phyloP scores from a whole-genome alignment of 1,140 invertebrate genomes.

The Drosophila persimilis region DNA sequence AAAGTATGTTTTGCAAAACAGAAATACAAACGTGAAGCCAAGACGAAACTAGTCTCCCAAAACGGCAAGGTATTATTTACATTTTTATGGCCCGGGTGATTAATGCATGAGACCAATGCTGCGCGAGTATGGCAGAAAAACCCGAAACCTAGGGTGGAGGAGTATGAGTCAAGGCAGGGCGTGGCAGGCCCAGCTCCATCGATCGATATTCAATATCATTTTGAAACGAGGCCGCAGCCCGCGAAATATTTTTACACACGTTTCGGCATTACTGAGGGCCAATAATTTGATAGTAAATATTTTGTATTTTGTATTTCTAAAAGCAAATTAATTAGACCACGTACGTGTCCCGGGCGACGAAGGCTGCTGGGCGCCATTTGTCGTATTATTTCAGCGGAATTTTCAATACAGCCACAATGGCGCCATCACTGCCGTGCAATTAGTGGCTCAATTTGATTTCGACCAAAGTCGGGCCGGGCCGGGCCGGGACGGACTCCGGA shows the following conservation, averaged over 20 bases:
- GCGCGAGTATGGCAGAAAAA: slow-evolving; percentile 39
- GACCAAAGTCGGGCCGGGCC: slow-evolving; percentile 4
- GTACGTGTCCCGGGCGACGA: slow-evolving; percentile 49
- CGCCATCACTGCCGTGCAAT: slow-evolving; percentile 57
- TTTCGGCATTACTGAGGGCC: slow-evolving; percentile 40
- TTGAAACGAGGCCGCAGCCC: slow-evolving; percentile 57
- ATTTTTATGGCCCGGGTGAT: slow-evolving; percentile 54
- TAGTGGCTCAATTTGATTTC: slow-evolving; percentile 66
- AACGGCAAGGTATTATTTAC: slow-evolving; percentile 59
- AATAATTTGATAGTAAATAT: slow-evolving; percentile 26
- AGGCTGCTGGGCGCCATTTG: slow-evolving; percentile 48
- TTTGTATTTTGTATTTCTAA: slow-evolving; percentile 42
- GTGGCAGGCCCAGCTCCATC: slow-evolving; percentile 36
- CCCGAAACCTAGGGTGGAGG: slow-evolving; percentile 58
- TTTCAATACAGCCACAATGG: slow-evolving; percentile 58
- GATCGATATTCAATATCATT: slow-evolving; percentile 71
- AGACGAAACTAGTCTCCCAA: slow-evolving; percentile 40
- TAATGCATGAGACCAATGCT: slow-evolving; percentile 64
- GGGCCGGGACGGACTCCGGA: slow-evolving; percentile 1
- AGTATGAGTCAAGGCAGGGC: slow-evolving; percentile 52
- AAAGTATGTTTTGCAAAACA: slow-evolving; percentile 37
- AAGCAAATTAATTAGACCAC: slow-evolving; percentile 78
- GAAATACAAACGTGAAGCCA: slow-evolving; percentile 33
- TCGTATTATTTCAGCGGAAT: slow-evolving; percentile 46
- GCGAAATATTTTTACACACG: slow-evolving; percentile 62